These are phyloP conservation scores for Bradynema listronoti DNA, from an alignment of 1,140 invertebrate genomes.

Conservation along the genomic window DNA sequence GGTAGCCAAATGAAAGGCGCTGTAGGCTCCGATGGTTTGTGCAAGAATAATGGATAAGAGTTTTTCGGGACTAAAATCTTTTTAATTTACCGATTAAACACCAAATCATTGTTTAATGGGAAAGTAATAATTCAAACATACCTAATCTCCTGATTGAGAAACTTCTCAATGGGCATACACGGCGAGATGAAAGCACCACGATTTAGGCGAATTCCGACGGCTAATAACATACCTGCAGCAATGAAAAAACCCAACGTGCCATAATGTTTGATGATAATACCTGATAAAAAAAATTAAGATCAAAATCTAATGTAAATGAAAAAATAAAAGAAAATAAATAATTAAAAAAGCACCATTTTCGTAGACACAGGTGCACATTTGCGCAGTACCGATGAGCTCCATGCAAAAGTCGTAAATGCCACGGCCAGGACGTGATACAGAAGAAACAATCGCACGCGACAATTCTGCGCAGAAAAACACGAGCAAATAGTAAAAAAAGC, in stretches of 20 bases:
- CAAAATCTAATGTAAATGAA: constrained; percentile 1
- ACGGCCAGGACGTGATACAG: constrained; percentile 1
- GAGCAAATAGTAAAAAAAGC: constrained; percentile 27
- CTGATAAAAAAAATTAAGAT: constrained; percentile 23
- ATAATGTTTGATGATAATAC: constrained; percentile 45
- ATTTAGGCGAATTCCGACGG: constrained; percentile 34
- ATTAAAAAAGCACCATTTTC: constrained; percentile 41
- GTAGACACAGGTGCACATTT: constrained; percentile 56
- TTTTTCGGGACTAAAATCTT: constrained; percentile 27
- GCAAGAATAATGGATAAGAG: constrained; percentile 42
- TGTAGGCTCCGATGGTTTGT: constrained; percentile 42
- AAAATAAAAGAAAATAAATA: constrained; percentile 4
- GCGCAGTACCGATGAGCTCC: constrained; percentile 47
- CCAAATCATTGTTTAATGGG: neutral
- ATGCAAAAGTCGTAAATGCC: constrained; percentile 34
- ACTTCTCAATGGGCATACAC: constrained; percentile 39
- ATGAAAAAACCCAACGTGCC: constrained; percentile 49
- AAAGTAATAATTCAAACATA: neutral
- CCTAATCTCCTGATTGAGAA: constrained; percentile 22
- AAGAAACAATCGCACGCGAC: constrained; percentile 28
- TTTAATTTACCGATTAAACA: neutral
- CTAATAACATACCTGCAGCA: constrained; percentile 35
- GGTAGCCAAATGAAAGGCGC: constrained; percentile 37
- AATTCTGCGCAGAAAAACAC: constrained; percentile 40
- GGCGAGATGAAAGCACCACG: constrained; percentile 48